phyloP scores from a whole-genome alignment of 2,888 invertebrate species.

The Mycalesis mineus region DNA sequence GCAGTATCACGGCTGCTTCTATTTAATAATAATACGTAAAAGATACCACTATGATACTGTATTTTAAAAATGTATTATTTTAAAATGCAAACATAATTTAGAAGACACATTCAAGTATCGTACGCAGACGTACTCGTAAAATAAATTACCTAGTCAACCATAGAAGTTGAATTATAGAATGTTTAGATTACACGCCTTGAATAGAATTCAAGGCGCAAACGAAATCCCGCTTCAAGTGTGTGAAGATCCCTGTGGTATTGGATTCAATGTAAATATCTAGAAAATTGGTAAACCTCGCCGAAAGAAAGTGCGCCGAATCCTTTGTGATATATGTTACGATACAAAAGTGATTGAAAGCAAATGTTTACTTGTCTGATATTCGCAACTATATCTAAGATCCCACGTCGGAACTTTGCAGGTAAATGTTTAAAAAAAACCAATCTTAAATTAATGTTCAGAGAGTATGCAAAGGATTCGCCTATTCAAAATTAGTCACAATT shows the following conservation, averaged over 20 bases:
- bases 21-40: too few species aligned
- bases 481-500: too few species aligned
- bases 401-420: too few species aligned
- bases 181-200: not conserved
- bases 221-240: not conserved
- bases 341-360: not conserved
- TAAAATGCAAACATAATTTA: too few species aligned
- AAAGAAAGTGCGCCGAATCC: not conserved
- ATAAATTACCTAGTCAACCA: not conserved
- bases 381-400: not conserved
- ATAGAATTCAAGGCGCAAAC: not conserved
- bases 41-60: too few species aligned
- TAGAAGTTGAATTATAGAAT: not conserved
- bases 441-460: too few species aligned
- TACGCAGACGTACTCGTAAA: not conserved
- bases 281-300: not conserved
- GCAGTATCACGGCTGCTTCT: too few species aligned
- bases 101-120: too few species aligned
- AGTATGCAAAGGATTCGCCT: too few species aligned
- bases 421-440: too few species aligned
- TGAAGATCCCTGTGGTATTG: not conserved
- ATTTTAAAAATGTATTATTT: too few species aligned
- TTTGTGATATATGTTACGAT: not conserved
- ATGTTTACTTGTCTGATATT: not conserved
- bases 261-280: conserved; percentile 8